phyloP scores from a whole-genome alignment of 1,140 invertebrate genomes.

The Magallana ariakensis region DNA sequence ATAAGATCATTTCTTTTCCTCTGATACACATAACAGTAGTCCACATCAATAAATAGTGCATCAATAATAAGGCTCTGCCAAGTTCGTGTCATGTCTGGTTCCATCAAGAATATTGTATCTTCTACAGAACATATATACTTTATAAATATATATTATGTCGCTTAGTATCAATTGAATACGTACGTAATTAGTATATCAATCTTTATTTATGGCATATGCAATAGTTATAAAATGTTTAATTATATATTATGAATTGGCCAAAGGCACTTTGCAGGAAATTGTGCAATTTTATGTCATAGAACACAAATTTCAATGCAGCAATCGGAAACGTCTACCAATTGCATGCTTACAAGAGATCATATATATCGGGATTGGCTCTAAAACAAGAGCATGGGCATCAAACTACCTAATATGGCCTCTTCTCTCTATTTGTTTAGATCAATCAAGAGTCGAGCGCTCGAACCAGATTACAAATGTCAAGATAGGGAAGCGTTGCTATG shows the following conservation, averaged over 20 bases:
- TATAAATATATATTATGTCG: too few species aligned
- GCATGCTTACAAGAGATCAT: neutral
- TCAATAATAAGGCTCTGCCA: neutral
- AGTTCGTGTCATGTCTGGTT: neutral
- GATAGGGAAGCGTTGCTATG: neutral
- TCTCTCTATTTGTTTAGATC: neutral
- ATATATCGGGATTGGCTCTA: neutral
- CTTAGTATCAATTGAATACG: too few species aligned
- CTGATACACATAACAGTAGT: neutral
- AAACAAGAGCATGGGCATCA: neutral
- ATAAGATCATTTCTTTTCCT: neutral
- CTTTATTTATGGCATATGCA: too few species aligned
- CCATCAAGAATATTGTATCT: neutral
- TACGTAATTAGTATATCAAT: too few species aligned
- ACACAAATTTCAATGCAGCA: neutral
- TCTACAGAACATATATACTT: too few species aligned
- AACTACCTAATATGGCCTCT: neutral
- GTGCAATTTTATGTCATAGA: neutral
- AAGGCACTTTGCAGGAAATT: conserved; percentile 6
- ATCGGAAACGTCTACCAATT: neutral
- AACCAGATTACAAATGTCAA: neutral
- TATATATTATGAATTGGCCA: too few species aligned
- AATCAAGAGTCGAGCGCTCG: neutral
- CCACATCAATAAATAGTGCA: neutral
- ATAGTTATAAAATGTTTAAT: too few species aligned